These are phyloP conservation scores for Parapsyche elsis DNA, from an alignment of 1,140 invertebrate species.

Conservation along the genomic window DNA sequence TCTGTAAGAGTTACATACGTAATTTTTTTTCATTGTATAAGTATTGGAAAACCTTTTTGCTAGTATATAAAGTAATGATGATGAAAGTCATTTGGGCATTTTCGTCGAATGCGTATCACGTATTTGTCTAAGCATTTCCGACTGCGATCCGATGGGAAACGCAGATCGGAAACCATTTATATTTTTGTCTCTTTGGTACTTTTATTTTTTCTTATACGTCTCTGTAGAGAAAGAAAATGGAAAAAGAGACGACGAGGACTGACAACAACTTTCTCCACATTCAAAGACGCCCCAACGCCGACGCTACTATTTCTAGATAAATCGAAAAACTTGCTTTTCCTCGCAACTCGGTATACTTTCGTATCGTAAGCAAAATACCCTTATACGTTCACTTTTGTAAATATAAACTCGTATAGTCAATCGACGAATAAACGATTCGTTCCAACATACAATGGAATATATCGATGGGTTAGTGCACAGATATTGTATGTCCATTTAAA, in stretches of 20 bases:
- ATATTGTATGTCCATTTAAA: no score
- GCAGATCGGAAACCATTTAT: constrained; percentile 26
- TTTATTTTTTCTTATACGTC: neutral
- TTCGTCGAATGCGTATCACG: constrained; percentile 25
- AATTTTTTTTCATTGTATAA: no score
- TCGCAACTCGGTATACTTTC: neutral
- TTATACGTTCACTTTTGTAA: neutral
- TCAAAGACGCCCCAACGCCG: neutral
- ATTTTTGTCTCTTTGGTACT: constrained; percentile 8
- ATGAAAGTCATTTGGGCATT: constrained; percentile 24
- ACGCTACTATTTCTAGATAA: constrained; percentile 12
- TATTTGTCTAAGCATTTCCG: constrained; percentile 23
- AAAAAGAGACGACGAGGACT: neutral
- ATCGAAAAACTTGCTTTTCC: constrained; percentile 18
- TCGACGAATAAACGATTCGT: no score
- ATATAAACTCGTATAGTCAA: no score
- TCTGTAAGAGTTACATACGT: no score
- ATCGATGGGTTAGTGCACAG: no score
- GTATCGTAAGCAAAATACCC: neutral
- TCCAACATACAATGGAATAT: no score
- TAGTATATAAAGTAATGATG: constrained; percentile 19
- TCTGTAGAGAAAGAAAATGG: neutral
- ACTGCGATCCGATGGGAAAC: constrained; percentile 17
- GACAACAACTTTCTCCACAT: constrained; percentile 18
- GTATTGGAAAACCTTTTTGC: no score